These are phyloP conservation scores for Lytechinus pictus DNA, from an alignment of 35 echinoderm and acorn worm genomes.

Conservation along the genomic window DNA sequence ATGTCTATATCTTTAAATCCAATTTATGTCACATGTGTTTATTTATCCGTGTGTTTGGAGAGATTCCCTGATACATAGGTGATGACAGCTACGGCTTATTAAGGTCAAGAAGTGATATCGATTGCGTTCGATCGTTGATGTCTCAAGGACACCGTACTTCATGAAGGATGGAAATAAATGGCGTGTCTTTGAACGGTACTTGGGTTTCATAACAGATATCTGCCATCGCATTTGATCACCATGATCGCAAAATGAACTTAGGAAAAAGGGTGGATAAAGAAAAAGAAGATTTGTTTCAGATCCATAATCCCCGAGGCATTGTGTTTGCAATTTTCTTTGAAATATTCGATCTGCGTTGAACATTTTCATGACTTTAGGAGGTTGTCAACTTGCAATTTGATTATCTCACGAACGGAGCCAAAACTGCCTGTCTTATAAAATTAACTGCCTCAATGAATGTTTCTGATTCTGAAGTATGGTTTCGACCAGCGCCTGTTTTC, in stretches of 20 bases:
- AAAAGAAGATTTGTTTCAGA: not conserved
- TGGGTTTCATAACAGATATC: not conserved
- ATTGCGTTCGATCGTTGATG: constrained; percentile 1
- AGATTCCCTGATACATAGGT: not conserved
- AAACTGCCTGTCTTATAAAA: not conserved
- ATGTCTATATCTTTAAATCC: not conserved
- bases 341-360: not conserved
- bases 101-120: constrained; percentile 10
- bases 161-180: not conserved
- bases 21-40: constrained; percentile 19
- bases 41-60: not conserved
- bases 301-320: not conserved
- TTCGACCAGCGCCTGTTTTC: too few relatives aligned
- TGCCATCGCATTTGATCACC: not conserved
- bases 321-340: not conserved
- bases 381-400: not conserved
- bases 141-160: not conserved
- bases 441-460: too few relatives aligned
- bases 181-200: not conserved
- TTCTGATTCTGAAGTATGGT: too few relatives aligned
- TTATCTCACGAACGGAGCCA: not conserved
- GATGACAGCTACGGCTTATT: not conserved
- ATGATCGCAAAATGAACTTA: not conserved
- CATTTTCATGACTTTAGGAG: not conserved
- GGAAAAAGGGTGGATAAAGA: not conserved